Conservation (phyloP, 2,888 invertebrate genomes). For the Pasiphila rectangulata region DNA sequence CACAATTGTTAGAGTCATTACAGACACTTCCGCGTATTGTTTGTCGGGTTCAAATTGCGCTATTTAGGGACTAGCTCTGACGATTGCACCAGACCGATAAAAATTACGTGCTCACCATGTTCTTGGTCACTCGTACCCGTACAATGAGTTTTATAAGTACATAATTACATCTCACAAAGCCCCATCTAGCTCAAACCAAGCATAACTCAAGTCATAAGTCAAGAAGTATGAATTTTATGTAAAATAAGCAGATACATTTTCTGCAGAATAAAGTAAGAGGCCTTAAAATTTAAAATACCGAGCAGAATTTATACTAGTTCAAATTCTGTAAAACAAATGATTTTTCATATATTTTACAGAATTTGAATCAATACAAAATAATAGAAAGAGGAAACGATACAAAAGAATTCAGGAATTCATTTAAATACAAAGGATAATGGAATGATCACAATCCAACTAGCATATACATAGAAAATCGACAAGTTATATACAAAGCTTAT, state of each 20-base stretch:
- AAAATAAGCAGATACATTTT: too few species aligned
- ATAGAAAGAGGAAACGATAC: not conserved
- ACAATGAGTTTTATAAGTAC: too few species aligned
- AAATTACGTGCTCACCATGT: too few species aligned
- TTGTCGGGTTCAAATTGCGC: conserved; percentile 41
- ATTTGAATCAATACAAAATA: conserved; percentile 5
- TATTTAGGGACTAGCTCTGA: conserved; percentile 28
- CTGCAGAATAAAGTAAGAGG: too few species aligned
- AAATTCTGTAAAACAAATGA: conserved; percentile 1
- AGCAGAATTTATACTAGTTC: too few species aligned
- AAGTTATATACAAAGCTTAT: conserved; percentile 39
- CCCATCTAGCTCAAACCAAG: too few species aligned
- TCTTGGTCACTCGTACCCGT: too few species aligned
- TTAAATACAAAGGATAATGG: conserved; percentile 10
- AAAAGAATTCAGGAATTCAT: not conserved
- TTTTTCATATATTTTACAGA: too few species aligned
- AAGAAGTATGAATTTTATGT: too few species aligned
- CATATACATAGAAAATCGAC: conserved; percentile 39
- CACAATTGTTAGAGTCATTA: conserved; percentile 51
- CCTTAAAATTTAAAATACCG: too few species aligned
- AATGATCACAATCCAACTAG: conserved; percentile 30
- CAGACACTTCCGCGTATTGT: conserved; percentile 58
- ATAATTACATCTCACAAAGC: too few species aligned
- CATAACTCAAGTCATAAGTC: too few species aligned
- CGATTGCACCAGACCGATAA: not conserved